Evolutionary conservation across 2,888 invertebrate genomes (phyloP), one percentile per base, ranked within the genome.

Genomic region (Salpingus planirostris): DNA sequence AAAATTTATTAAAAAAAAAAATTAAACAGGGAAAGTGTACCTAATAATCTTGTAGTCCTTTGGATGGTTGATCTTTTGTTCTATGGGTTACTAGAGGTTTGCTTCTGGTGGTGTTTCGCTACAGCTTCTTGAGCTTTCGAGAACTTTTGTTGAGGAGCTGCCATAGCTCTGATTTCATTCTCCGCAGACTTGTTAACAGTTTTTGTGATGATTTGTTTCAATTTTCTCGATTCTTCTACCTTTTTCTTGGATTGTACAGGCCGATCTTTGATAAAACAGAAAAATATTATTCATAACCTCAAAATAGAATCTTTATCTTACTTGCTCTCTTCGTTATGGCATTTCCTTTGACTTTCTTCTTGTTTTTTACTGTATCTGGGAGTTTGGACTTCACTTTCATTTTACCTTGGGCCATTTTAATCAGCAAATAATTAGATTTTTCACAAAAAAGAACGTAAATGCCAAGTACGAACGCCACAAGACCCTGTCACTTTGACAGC

Each of bases 101-200:
- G 31, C 40, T 34, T 46, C 11, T 37, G 43, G 44, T 61, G 52
- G 38, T 59, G 50, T 15, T 55, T 47, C 6, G 61, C 67, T 10
- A 73, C 70, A 6, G 70, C 71, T 48, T 71, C 57, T 49, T 73
- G 72, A 1, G 68, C 70, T 44, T 66, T 70, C 31, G 71, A 71
- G 14, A 72, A 51, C 29, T 62, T 66, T 14, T 67, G 62, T 28
- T 55, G 61, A 14, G 12, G 62, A 61, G 38, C 36, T 1, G 78
- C 77, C 35, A 69, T 58, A 2, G 74, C 68, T 28, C 81, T 61
- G 25, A 82, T 65, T 59, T 81, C 78, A 43, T 76, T 62, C 56
- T 82, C 82, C 28, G 76, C 73, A 2, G 74, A 69, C 50, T 73
- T 74, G 52, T 82, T 81, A n/a, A 83, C 76, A 54, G 75, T 76